Percentiles rank a stretch among this genome's conserved stretches.
These are phyloP conservation scores for Acarapis woodi DNA, from an alignment of 1,140 invertebrate species.

Conservation along the genomic window DNA sequence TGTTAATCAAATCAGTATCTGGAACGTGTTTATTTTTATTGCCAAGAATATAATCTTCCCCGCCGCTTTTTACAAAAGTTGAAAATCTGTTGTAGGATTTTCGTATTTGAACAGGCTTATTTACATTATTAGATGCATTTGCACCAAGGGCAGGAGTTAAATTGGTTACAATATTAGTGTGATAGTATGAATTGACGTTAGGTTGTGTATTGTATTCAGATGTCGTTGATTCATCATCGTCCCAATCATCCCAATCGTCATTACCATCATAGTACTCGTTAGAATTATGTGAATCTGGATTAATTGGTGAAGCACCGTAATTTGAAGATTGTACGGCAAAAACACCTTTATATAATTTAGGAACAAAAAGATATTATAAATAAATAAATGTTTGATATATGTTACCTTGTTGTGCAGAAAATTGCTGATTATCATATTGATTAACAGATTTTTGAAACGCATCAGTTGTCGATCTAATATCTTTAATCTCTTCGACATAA, in stretches of 20 bases:
- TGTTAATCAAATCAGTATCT: constrained; percentile 11
- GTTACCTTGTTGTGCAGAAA: neutral
- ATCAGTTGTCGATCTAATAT: neutral
- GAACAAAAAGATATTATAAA: no score
- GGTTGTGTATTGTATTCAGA: constrained; percentile 25
- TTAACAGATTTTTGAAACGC: neutral
- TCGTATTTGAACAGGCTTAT: constrained; percentile 15
- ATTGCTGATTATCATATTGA: neutral
- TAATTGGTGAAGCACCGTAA: no score
- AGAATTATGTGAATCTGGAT: no score
- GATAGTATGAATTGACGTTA: constrained; percentile 9
- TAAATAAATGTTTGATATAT: no score
- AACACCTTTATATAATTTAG: no score
- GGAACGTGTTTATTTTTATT: constrained; percentile 23
- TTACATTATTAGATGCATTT: neutral
- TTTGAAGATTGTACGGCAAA: no score
- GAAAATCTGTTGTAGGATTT: constrained; percentile 63
- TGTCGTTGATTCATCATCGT: constrained; percentile 67
- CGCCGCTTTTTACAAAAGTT: constrained; percentile 60
- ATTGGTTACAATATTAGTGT: constrained; percentile 8
- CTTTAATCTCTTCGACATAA: constrained; percentile 2
- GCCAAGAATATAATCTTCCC: constrained; percentile 67
- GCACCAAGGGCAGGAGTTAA: neutral
- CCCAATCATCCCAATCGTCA: constrained; percentile 49
- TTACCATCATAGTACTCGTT: constrained; percentile 16